A percentile compares a stretch with the other conserved stretches of the same genome.
These are phyloP conservation scores for Pilophorus perplexus DNA, from an alignment of 2,888 invertebrate species.

Conservation along the genomic window DNA sequence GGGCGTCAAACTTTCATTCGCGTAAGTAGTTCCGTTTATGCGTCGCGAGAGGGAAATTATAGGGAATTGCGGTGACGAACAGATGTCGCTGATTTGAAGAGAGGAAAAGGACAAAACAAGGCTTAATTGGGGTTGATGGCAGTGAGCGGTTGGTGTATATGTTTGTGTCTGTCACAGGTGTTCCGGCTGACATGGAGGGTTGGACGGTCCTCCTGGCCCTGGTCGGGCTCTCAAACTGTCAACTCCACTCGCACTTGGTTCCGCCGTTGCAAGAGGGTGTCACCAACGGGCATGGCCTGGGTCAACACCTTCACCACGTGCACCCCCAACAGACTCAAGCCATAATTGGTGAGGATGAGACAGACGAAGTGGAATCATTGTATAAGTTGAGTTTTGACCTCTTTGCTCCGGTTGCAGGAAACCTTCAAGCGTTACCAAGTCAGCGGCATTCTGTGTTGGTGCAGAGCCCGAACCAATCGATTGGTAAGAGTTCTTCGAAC, in stretches of 20 bases:
- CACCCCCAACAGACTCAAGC: conserved; percentile 21
- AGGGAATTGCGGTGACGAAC: too few relatives aligned
- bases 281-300: neutral
- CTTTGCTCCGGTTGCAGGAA: too few relatives aligned
- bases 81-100: too few relatives aligned
- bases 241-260: conserved; percentile 25
- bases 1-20: too few relatives aligned
- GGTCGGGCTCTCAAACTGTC: neutral
- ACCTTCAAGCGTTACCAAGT: neutral
- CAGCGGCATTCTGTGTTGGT: neutral
- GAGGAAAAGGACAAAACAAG: too few relatives aligned
- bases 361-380: too few relatives aligned
- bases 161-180: too few relatives aligned
- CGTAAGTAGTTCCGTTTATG: too few relatives aligned
- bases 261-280: conserved; percentile 10
- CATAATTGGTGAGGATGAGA: neutral
- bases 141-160: too few relatives aligned
- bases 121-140: too few relatives aligned
- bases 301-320: neutral
- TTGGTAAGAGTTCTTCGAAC: neutral
- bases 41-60: too few relatives aligned
- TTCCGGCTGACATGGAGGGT: too few relatives aligned
- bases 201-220: conserved; percentile 9
- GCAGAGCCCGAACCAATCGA: neutral
- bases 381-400: neutral